A percentile compares a stretch with the other conserved stretches of the same genome.
These are phyloP conservation scores for Hyperoplus immaculatus DNA, from an alignment of 2,797 vertebrate species.

Conservation along the genomic window DNA sequence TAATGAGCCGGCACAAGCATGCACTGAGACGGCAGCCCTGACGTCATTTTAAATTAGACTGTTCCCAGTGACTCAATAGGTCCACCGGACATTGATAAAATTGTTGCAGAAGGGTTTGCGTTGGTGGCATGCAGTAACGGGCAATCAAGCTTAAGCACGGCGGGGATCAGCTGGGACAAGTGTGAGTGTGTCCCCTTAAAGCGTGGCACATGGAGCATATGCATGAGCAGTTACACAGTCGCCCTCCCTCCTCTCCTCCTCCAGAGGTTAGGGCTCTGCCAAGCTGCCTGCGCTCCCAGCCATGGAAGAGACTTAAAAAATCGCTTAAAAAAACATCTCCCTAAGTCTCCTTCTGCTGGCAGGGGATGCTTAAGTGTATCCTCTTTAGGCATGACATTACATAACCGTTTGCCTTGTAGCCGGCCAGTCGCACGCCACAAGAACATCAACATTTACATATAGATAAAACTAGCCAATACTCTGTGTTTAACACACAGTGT, in stretches of 20 bases:
- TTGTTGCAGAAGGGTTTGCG: too few species aligned
- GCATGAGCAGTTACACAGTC: conserved; percentile 33
- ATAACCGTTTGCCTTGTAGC: conserved; percentile 41
- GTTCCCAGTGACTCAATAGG: too few species aligned
- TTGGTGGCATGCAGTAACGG: too few species aligned
- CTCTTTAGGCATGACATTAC: conserved; percentile 57
- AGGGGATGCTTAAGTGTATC: conserved; percentile 45
- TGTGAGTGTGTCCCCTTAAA: conserved; percentile 16
- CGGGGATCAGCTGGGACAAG: too few species aligned
- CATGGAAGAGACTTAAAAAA: conserved; percentile 41
- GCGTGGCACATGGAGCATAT: conserved; percentile 55
- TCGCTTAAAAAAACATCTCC: conserved; percentile 61
- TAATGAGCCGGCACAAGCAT: too few species aligned
- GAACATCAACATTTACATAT: conserved; percentile 14
- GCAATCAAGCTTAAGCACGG: too few species aligned
- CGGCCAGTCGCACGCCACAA: conserved; percentile 1
- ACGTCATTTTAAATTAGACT: too few species aligned
- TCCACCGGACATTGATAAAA: too few species aligned
- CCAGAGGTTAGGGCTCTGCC: conserved; percentile 28
- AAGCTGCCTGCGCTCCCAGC: conserved; percentile 8
- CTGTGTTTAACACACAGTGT: conserved; percentile 1
- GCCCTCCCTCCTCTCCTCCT: background rate
- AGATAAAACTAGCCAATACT: conserved; percentile 21
- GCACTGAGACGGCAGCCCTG: too few species aligned
- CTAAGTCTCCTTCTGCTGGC: conserved; percentile 55